Conservation (phyloP, 2,888 invertebrate genomes). For the Lordiphosa fenestrarum region DNA sequence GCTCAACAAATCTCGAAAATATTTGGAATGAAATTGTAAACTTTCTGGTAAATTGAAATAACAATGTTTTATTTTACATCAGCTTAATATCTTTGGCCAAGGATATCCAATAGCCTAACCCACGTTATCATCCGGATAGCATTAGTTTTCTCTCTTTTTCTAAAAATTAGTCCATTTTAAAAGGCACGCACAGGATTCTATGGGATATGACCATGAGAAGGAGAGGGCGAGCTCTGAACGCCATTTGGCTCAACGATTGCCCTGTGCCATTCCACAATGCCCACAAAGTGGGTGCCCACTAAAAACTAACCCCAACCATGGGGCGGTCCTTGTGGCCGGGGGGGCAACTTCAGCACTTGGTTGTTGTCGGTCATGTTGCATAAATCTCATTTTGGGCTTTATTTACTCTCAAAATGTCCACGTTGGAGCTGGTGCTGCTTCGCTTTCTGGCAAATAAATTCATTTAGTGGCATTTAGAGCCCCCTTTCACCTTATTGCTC, state of each 20-base stretch:
- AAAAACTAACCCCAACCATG: constrained; percentile 66
- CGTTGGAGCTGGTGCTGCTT: constrained; percentile 31
- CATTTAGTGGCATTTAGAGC: constrained; percentile 77
- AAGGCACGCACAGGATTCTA: constrained; percentile 36
- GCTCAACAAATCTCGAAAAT: too few relatives aligned
- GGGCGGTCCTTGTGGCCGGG: constrained; percentile 33
- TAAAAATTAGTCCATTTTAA: constrained; percentile 61
- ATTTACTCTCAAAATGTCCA: constrained; percentile 73
- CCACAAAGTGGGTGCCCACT: constrained; percentile 71
- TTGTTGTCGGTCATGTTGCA: constrained; percentile 73
- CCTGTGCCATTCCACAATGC: constrained; percentile 51
- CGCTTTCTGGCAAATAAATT: constrained; percentile 64
- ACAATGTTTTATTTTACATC: too few relatives aligned
- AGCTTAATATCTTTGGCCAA: too few relatives aligned
- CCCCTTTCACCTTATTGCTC: constrained; percentile 74
- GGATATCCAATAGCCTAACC: too few relatives aligned
- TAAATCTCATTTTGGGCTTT: constrained; percentile 77
- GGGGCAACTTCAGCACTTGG: constrained; percentile 71
- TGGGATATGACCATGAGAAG: background rate
- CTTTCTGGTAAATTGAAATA: too few relatives aligned
- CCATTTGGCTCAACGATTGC: constrained; percentile 37
- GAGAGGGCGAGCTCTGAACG: constrained; percentile 20
- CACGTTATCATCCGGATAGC: too few relatives aligned
- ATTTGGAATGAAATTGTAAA: too few relatives aligned
- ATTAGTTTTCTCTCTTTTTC: background rate